A percentile compares a stretch with the other conserved stretches of the same genome.
Evolutionary conservation across 2,113 vertebrate species (phyloP).

Genomic region (Tachysurus fulvidraco): DNA sequence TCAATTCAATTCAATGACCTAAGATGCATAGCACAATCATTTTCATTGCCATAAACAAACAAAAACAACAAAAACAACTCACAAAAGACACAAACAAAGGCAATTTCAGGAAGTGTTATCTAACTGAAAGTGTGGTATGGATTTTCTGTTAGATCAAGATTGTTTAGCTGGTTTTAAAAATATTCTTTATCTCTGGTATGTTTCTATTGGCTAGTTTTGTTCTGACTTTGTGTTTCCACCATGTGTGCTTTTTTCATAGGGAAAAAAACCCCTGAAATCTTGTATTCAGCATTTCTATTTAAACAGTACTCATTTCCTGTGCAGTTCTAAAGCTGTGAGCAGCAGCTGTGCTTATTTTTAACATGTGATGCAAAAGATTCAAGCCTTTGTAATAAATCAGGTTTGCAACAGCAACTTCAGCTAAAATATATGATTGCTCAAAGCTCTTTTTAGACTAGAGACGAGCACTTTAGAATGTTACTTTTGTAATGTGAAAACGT

Average conservation of each 20-base stretch:
- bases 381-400: constrained; percentile 17
- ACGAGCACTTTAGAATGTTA: not conserved
- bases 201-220: not conserved
- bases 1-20: too few species aligned
- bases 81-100: not conserved
- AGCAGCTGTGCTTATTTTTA: constrained; percentile 36
- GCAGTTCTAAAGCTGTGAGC: constrained; percentile 16
- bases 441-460: not conserved
- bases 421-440: not conserved
- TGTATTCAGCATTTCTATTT: constrained; percentile 56
- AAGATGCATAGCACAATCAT: not conserved
- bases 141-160: not conserved
- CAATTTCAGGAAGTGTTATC: not conserved
- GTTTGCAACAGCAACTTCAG: not conserved
- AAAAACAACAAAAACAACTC: not conserved
- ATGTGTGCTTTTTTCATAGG: constrained; percentile 32
- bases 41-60: not conserved
- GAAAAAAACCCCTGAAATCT: constrained; percentile 33
- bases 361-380: not conserved
- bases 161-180: constrained; percentile 17
- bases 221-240: constrained; percentile 22
- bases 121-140: not conserved
- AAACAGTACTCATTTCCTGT: constrained; percentile 52
- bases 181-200: not conserved
- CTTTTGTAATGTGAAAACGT: too few species aligned